Conservation (phyloP, 2,888 invertebrate genomes). For the Lasioglossum oenotherae region DNA sequence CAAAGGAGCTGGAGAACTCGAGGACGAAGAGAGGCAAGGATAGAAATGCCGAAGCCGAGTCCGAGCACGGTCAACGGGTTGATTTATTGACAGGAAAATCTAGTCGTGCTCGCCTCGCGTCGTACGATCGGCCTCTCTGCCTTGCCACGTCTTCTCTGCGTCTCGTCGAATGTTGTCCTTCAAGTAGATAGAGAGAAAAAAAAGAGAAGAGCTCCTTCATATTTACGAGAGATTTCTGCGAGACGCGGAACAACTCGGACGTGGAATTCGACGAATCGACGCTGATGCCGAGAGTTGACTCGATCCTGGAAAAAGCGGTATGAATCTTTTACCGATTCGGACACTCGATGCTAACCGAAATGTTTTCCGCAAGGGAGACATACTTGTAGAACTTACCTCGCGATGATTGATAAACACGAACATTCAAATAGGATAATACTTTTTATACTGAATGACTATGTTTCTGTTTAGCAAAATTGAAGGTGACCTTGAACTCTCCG, state of each 20-base stretch:
- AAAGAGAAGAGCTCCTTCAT: slow-evolving; percentile 47
- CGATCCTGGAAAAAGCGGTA: slow-evolving; percentile 1
- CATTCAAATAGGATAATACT: too few relatives aligned
- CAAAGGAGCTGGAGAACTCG: slow-evolving; percentile 73
- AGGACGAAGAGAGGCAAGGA: slow-evolving; percentile 61
- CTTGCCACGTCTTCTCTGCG: slow-evolving; percentile 65
- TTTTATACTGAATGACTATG: too few relatives aligned
- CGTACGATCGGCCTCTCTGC: slow-evolving; percentile 61
- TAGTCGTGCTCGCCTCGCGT: slow-evolving; percentile 74
- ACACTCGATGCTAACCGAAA: neutral
- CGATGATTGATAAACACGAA: too few relatives aligned
- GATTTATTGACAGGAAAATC: slow-evolving; percentile 85
- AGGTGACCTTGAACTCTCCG: too few relatives aligned
- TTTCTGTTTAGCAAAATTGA: too few relatives aligned
- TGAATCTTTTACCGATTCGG: neutral
- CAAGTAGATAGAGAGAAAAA: slow-evolving; percentile 2
- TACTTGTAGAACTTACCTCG: too few relatives aligned
- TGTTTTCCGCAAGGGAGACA: too few relatives aligned
- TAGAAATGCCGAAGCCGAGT: slow-evolving; percentile 80
- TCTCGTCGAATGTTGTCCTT: slow-evolving; percentile 47
- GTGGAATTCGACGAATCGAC: slow-evolving; percentile 22
- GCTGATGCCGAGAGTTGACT: slow-evolving; percentile 10
- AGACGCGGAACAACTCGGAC: slow-evolving; percentile 26
- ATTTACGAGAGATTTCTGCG: slow-evolving; percentile 55
- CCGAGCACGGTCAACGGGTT: slow-evolving; percentile 79